Evolutionary conservation across 2,888 invertebrate species (phyloP).

Genomic region (Amiota mariae): DNA sequence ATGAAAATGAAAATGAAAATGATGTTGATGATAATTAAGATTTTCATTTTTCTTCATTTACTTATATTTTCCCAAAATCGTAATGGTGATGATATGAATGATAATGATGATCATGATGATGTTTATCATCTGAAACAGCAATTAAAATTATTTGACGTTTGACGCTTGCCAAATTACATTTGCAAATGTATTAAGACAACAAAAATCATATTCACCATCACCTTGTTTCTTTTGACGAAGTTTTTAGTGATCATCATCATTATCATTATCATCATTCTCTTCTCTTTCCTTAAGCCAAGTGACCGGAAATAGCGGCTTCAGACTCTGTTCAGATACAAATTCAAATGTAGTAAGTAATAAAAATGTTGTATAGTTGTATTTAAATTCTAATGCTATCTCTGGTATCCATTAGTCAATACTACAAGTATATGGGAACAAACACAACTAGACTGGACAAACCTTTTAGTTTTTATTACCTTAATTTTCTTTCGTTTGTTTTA

Average conservation of each 20-base stretch:
- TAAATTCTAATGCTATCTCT: too few relatives aligned
- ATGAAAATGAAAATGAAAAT: too few relatives aligned
- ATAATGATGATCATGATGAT: too few relatives aligned
- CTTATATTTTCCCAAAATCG: too few relatives aligned
- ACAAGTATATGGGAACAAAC: background rate
- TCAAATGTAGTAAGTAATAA: too few relatives aligned
- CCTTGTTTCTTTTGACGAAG: background rate
- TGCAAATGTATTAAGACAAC: too few relatives aligned
- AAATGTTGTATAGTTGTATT: too few relatives aligned
- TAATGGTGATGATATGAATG: too few relatives aligned
- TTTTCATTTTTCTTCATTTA: too few relatives aligned
- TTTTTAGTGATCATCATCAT: background rate
- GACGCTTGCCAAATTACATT: slow-evolving; percentile 15
- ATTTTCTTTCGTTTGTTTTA: background rate
- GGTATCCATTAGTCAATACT: too few relatives aligned
- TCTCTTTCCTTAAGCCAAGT: background rate
- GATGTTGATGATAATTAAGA: too few relatives aligned
- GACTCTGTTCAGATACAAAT: too few relatives aligned
- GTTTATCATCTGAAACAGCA: background rate
- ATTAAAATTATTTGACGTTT: slow-evolving; percentile 3
- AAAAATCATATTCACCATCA: background rate
- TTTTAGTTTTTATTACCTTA: background rate
- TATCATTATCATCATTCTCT: background rate
- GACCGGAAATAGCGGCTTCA: background rate
- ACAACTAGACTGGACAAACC: background rate